Evolutionary conservation across 2,888 invertebrate species (phyloP).

Genomic region (Perdita meconis): DNA sequence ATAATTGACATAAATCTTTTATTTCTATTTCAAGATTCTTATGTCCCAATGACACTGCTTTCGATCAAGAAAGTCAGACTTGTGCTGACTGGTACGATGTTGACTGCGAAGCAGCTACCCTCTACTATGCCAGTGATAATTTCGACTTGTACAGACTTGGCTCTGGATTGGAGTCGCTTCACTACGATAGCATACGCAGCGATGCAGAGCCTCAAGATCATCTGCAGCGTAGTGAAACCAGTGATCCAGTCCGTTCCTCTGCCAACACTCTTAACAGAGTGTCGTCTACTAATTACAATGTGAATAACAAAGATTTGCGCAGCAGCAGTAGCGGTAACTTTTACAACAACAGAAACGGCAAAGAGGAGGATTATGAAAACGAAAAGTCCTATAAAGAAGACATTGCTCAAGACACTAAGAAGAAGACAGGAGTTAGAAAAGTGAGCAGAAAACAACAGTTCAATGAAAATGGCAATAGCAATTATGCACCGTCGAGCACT

Average conservation of each 20-base stretch:
- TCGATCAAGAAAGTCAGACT: slow-evolving; percentile 96
- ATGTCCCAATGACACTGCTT: slow-evolving; percentile 95
- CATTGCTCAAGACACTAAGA: slow-evolving; percentile 80
- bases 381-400: slow-evolving; percentile 85
- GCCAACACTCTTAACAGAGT: slow-evolving; percentile 76
- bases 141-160: slow-evolving; percentile 94
- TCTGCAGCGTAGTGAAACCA: slow-evolving; percentile 83
- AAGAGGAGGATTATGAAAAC: slow-evolving; percentile 85
- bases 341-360: slow-evolving; percentile 83
- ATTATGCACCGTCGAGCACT: slow-evolving; percentile 71
- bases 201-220: slow-evolving; percentile 82
- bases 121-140: slow-evolving; percentile 93
- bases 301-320: slow-evolving; percentile 78
- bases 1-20: too few species aligned
- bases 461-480: slow-evolving; percentile 68
- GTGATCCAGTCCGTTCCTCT: slow-evolving; percentile 83
- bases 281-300: slow-evolving; percentile 77
- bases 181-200: slow-evolving; percentile 81
- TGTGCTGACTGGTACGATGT: slow-evolving; percentile 97
- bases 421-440: slow-evolving; percentile 76
- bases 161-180: slow-evolving; percentile 86
- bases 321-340: slow-evolving; percentile 78
- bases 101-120: slow-evolving; percentile 92
- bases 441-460: slow-evolving; percentile 76
- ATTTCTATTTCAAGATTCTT: slow-evolving; percentile 87